Conservation (phyloP, 2,888 invertebrate genomes). For the Antheraea assamensis region DNA sequence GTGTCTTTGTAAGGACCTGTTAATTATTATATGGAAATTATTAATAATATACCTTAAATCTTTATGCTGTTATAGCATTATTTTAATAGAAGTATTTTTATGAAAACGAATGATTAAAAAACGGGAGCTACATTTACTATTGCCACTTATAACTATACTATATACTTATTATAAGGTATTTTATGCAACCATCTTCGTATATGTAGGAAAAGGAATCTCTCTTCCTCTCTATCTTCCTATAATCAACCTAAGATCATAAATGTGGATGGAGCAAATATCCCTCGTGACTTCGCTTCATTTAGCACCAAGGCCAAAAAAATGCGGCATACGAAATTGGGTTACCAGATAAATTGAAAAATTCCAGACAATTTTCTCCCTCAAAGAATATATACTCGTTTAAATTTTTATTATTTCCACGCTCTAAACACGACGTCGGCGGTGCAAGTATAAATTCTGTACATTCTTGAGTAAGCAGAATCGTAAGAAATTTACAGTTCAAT, state of each 20-base stretch:
- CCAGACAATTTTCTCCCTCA: slow-evolving; percentile 71
- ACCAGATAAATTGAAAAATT: slow-evolving; percentile 75
- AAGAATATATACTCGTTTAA: slow-evolving; percentile 54
- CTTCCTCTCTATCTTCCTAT: too few species aligned
- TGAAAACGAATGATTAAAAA: too few species aligned
- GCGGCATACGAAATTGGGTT: slow-evolving; percentile 69
- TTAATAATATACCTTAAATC: too few species aligned
- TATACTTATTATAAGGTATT: background rate
- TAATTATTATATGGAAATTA: too few species aligned
- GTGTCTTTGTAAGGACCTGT: too few species aligned
- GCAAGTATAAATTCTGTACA: background rate
- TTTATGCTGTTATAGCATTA: too few species aligned
- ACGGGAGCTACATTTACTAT: too few species aligned
- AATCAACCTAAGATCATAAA: slow-evolving; percentile 39
- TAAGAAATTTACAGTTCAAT: background rate
- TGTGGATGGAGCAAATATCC: slow-evolving; percentile 49
- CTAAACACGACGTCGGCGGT: slow-evolving; percentile 18
- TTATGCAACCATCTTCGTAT: background rate
- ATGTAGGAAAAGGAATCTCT: background rate
- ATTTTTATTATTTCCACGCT: slow-evolving; percentile 36
- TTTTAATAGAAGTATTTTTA: too few species aligned
- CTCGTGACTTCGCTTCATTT: slow-evolving; percentile 60
- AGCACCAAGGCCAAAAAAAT: slow-evolving; percentile 67
- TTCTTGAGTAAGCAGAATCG: background rate
- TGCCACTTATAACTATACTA: too few species aligned